Conservation (phyloP, 2,888 invertebrate species). For the Philopedon plagiatum region DNA sequence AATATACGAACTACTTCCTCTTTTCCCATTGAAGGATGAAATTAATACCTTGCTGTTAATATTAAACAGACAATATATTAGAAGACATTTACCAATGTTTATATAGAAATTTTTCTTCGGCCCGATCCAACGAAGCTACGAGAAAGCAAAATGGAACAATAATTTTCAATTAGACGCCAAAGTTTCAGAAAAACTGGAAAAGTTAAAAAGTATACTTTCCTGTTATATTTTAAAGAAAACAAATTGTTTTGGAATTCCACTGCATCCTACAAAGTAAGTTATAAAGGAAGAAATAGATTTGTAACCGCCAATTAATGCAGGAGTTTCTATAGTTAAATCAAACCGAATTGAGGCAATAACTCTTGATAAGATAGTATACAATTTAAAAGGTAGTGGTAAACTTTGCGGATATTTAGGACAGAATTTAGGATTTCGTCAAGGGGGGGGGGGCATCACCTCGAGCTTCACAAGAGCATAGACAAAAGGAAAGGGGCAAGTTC, state of each 20-base stretch:
- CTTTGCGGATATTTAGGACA: too few relatives aligned
- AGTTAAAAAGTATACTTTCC: neutral
- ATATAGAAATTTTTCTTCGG: neutral
- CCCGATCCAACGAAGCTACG: neutral
- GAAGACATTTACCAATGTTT: neutral
- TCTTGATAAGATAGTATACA: too few relatives aligned
- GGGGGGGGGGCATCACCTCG: too few relatives aligned
- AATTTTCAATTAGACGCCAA: neutral
- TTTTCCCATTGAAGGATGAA: too few relatives aligned
- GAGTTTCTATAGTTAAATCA: too few relatives aligned
- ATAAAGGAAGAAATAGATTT: neutral
- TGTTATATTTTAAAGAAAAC: neutral
- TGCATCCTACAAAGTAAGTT: neutral
- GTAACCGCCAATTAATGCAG: too few relatives aligned
- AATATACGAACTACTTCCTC: too few relatives aligned
- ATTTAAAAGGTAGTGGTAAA: too few relatives aligned
- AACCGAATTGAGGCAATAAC: too few relatives aligned
- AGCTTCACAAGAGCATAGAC: too few relatives aligned
- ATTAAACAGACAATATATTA: neutral
- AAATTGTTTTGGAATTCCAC: neutral
- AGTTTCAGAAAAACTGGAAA: neutral
- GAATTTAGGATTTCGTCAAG: too few relatives aligned
- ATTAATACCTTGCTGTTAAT: neutral
- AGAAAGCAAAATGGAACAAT: neutral
- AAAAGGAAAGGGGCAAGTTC: too few relatives aligned